These are phyloP conservation scores for Hydropsyche tenuis DNA, from an alignment of 1,140 invertebrate genomes.

Conservation along the genomic window DNA sequence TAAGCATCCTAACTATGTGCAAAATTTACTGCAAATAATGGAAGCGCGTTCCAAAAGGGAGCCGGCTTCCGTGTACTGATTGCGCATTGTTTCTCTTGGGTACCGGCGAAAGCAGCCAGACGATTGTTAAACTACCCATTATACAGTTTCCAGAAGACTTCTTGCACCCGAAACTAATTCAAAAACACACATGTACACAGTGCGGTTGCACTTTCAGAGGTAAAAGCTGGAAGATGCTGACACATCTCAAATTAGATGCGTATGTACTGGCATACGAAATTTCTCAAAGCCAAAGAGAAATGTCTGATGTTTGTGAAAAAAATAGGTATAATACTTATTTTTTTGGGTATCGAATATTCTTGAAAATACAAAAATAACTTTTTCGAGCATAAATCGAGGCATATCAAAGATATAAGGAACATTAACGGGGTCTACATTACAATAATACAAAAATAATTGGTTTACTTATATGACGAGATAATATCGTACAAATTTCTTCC, in stretches of 20 bases:
- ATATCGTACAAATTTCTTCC: constrained; percentile 4
- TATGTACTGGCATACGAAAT: background rate
- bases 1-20: constrained; percentile 37
- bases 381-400: no score
- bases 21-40: constrained; percentile 39
- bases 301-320: no score
- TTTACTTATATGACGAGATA: background rate
- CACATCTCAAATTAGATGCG: background rate
- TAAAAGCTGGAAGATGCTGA: background rate
- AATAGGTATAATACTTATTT: no score
- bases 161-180: constrained; percentile 27
- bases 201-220: background rate
- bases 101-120: constrained; percentile 35
- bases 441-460: constrained; percentile 11
- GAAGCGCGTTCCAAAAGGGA: background rate
- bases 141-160: constrained; percentile 30
- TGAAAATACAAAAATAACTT: no score
- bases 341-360: no score
- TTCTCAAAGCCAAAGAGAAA: no score
- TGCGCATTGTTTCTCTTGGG: constrained; percentile 31
- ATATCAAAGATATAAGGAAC: no score
- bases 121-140: constrained; percentile 38
- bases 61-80: constrained; percentile 35
- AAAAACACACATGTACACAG: background rate
- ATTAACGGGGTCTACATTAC: no score